These are phyloP conservation scores for Mixornis gularis DNA, from an alignment of 2,113 vertebrate species.

Conservation along the genomic window DNA sequence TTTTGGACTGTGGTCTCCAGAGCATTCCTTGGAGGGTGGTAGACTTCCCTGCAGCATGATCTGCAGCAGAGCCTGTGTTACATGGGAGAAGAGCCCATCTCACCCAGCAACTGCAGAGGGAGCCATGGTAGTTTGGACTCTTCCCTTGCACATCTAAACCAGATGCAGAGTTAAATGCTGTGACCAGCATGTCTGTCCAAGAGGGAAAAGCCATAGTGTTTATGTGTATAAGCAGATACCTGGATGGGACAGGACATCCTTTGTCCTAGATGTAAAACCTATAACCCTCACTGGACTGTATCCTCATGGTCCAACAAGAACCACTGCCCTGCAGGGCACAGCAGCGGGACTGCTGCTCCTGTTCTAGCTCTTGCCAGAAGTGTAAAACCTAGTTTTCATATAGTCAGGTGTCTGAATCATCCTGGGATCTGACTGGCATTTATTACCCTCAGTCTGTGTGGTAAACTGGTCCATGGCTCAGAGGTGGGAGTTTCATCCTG, in stretches of 20 bases:
- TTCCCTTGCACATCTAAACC: neutral
- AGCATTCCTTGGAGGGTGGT: neutral
- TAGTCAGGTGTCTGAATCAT: neutral
- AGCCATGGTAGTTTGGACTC: neutral
- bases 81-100: neutral
- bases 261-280: neutral
- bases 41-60: neutral
- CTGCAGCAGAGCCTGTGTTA: neutral
- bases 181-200: neutral
- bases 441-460: neutral
- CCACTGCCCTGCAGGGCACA: neutral
- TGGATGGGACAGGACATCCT: neutral
- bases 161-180: neutral
- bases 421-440: neutral
- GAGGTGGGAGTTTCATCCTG: neutral
- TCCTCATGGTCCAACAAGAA: neutral
- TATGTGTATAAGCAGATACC: neutral
- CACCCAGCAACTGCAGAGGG: conserved; percentile 6
- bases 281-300: neutral
- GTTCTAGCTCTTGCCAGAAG: neutral
- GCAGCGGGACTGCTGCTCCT: neutral
- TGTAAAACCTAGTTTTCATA: neutral
- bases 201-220: neutral
- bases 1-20: neutral
- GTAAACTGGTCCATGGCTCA: neutral